phyloP scores from a whole-genome alignment of 1,140 invertebrate species.

The Cecropterus lyciades region DNA sequence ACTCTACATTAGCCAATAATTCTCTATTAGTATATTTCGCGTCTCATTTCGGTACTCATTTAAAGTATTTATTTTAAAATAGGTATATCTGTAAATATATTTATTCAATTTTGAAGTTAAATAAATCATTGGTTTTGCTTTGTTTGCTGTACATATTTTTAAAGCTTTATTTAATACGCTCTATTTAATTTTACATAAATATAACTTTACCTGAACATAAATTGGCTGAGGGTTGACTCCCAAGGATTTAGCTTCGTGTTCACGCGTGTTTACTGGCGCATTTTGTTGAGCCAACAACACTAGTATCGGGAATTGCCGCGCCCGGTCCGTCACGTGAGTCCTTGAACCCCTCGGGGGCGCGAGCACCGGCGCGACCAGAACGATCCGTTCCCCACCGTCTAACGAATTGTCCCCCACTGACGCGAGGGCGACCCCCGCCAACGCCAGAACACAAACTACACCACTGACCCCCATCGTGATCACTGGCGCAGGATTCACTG shows the following conservation, averaged over 20 bases:
- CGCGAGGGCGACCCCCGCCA: conserved; percentile 49
- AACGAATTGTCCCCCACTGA: conserved; percentile 63
- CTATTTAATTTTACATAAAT: neutral
- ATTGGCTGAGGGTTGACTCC: conserved; percentile 64
- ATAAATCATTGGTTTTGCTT: too few species aligned
- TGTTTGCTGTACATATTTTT: too few species aligned
- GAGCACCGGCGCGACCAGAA: conserved; percentile 68
- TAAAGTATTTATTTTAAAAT: too few species aligned
- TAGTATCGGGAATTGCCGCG: conserved; percentile 74
- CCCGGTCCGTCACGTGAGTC: conserved; percentile 57
- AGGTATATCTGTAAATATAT: too few species aligned
- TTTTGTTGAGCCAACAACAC: conserved; percentile 65
- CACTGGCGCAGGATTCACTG: conserved; percentile 69
- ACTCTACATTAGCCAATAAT: neutral
- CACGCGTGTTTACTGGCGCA: conserved; percentile 41
- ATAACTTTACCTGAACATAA: conserved; percentile 69
- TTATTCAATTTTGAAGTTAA: too few species aligned
- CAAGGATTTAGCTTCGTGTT: conserved; percentile 65
- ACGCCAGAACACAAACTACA: conserved; percentile 61
- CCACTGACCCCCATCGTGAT: conserved; percentile 65
- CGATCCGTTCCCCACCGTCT: conserved; percentile 61
- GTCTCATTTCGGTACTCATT: too few species aligned
- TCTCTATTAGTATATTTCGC: too few species aligned
- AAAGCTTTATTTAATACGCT: too few species aligned
- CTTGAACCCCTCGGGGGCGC: conserved; percentile 68